A percentile compares a stretch with the other conserved stretches of the same genome.
Conservation (phyloP, 2,797 vertebrate species). For the Tarsius wallacei region DNA sequence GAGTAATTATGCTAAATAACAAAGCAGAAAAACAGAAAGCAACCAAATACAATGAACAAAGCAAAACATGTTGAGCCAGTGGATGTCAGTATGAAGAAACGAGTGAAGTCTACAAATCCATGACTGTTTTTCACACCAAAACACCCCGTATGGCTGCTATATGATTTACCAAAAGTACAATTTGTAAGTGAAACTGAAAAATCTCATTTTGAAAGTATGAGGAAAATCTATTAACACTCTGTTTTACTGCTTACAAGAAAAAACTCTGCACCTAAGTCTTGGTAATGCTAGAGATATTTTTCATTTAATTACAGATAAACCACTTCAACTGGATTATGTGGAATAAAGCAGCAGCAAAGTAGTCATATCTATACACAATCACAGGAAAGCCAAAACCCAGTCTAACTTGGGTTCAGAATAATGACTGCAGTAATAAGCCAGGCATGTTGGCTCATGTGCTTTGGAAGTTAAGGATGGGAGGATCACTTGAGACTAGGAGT, state of each 20-base stretch:
- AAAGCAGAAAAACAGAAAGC: constrained; percentile 48
- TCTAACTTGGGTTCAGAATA: constrained; percentile 40
- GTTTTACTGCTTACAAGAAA: constrained; percentile 53
- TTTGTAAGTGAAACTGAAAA: constrained; percentile 60
- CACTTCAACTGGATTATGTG: constrained; percentile 21
- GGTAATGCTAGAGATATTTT: constrained; percentile 24
- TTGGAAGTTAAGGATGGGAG: too few relatives aligned
- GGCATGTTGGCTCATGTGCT: too few relatives aligned
- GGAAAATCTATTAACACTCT: not conserved
- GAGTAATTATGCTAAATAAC: constrained; percentile 29
- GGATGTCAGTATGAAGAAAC: not conserved
- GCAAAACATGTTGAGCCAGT: not conserved
- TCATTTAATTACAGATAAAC: constrained; percentile 53
- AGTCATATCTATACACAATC: not conserved
- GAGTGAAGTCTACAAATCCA: constrained; percentile 10
- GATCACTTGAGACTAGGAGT: too few relatives aligned
- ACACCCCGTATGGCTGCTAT: not conserved
- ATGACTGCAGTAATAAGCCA: not conserved
- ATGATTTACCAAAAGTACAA: constrained; percentile 1
- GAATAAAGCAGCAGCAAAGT: constrained; percentile 10
- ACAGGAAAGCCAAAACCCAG: not conserved
- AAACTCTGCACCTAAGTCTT: constrained; percentile 35
- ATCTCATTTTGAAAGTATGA: not conserved
- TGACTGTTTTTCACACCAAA: not conserved
- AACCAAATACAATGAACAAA: not conserved